Conservation (phyloP, 2,797 vertebrate genomes). For the Halcyon leucocephala region DNA sequence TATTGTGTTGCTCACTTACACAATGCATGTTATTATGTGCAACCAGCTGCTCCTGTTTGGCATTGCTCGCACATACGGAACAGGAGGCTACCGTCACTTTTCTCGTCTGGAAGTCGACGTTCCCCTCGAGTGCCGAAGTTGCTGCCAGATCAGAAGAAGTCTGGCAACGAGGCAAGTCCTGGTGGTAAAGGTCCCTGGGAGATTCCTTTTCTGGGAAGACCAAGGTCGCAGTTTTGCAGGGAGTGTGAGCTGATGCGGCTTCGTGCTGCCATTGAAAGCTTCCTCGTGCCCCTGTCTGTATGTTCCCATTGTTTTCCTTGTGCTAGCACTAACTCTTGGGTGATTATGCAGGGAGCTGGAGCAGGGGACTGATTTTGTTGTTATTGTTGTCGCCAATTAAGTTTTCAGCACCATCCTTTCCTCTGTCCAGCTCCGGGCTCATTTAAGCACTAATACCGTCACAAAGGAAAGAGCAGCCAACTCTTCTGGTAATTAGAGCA, state of each 20-base stretch:
- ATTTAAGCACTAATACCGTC: background rate
- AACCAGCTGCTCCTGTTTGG: constrained; percentile 73
- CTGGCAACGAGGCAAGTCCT: background rate
- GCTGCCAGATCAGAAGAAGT: constrained; percentile 40
- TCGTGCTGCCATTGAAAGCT: background rate
- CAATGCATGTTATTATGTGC: constrained; percentile 70
- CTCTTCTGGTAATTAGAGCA: constrained; percentile 17
- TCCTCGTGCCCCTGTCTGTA: background rate
- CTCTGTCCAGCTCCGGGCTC: constrained; percentile 17
- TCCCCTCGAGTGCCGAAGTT: background rate
- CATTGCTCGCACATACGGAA: constrained; percentile 41
- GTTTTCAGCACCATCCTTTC: constrained; percentile 59
- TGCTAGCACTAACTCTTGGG: background rate
- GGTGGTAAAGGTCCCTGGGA: background rate
- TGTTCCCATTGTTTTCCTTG: background rate
- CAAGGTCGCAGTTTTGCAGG: background rate
- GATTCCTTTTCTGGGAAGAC: background rate
- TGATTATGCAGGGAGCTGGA: background rate
- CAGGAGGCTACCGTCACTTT: constrained; percentile 49
- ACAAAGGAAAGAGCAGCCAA: constrained; percentile 41
- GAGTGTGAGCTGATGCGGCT: constrained; percentile 21
- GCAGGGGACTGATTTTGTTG: background rate
- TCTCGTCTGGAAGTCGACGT: background rate
- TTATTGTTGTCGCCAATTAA: constrained; percentile 33
- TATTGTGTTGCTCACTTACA: constrained; percentile 72